phyloP scores from a whole-genome alignment of 2,113 vertebrate genomes.

The Rhynchomys soricoides region DNA sequence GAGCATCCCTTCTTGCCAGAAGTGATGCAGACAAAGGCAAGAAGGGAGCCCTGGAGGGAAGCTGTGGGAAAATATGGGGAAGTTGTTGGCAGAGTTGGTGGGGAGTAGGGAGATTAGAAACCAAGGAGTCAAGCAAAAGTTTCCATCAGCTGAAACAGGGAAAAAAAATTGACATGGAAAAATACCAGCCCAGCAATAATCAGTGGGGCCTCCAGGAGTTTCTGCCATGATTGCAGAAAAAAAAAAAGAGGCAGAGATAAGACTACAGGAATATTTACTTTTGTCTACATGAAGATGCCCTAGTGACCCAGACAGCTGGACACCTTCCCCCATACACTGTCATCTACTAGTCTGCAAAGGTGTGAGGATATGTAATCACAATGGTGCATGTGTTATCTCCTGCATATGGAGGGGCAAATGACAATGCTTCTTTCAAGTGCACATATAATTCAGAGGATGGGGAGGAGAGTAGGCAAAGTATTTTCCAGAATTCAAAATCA shows the following conservation, averaged over 20 bases:
- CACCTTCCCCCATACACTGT: neutral
- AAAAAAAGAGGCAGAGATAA: neutral
- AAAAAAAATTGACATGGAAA: constrained; percentile 33
- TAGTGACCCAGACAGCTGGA: neutral
- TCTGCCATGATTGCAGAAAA: neutral
- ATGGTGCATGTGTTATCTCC: neutral
- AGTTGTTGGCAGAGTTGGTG: neutral
- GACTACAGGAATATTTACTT: neutral
- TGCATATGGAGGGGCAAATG: neutral
- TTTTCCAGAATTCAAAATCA: neutral
- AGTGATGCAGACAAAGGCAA: neutral
- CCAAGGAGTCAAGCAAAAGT: neutral
- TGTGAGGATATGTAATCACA: neutral
- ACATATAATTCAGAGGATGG: neutral
- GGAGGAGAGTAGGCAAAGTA: neutral
- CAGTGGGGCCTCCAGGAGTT: neutral
- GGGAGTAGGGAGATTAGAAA: constrained; percentile 13
- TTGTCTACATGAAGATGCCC: neutral
- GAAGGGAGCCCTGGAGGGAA: neutral
- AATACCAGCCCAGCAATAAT: neutral
- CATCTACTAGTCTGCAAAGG: neutral
- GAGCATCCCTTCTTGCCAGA: neutral
- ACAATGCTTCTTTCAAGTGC: neutral
- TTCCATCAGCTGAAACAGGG: constrained; percentile 11
- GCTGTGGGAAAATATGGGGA: rapidly evolving